Evolutionary conservation across 2,113 vertebrate genomes (phyloP).

Genomic region (Eulemur macaco): DNA sequence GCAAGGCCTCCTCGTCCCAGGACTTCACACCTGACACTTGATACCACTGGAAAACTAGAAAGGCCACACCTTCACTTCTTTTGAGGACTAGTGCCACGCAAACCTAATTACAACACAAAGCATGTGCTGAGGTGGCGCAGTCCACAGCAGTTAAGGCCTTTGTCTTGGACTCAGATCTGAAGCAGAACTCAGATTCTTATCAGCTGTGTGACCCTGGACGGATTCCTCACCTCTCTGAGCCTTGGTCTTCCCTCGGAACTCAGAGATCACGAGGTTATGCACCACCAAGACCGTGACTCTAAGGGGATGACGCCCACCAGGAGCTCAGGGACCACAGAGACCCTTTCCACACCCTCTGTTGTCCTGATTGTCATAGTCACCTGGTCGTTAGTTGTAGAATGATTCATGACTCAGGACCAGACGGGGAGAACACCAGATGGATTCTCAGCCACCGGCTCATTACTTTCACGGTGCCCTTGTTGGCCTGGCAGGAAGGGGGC

Average conservation of each 20-base stretch:
- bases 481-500: background rate
- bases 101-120: too few relatives aligned
- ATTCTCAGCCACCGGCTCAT: background rate
- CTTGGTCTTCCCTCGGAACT: background rate
- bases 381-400: background rate
- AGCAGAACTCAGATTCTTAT: background rate
- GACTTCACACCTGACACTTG: too few relatives aligned
- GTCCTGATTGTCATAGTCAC: background rate
- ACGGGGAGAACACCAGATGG: accelerated
- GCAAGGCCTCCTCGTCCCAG: background rate
- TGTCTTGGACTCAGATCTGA: background rate
- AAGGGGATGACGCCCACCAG: background rate
- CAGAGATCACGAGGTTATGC: accelerated
- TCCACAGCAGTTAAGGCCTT: too few relatives aligned
- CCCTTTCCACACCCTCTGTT: too few relatives aligned
- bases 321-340: too few relatives aligned
- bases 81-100: background rate
- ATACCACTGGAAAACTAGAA: background rate
- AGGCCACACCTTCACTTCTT: background rate
- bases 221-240: background rate
- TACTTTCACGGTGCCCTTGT: background rate
- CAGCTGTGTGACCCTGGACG: background rate
- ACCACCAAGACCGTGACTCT: background rate
- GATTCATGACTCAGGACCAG: background rate
- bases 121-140: too few relatives aligned